These are phyloP conservation scores for Ictidomys tridecemlineatus DNA, from an alignment of 2,113 vertebrate genomes.

Conservation along the genomic window DNA sequence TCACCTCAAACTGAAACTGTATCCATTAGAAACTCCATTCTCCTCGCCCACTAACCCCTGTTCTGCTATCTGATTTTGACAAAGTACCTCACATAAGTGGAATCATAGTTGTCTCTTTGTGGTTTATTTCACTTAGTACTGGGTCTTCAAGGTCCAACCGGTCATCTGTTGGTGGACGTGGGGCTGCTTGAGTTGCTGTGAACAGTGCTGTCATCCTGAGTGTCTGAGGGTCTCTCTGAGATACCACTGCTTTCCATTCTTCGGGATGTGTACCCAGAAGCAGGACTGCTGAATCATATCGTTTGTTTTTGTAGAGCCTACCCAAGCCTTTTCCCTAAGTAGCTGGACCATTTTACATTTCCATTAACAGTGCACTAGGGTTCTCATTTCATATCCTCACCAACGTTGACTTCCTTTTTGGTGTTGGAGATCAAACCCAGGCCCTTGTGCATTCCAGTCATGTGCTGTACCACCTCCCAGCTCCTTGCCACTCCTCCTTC, in stretches of 20 bases:
- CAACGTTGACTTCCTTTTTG: neutral
- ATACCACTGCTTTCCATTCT: neutral
- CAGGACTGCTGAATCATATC: neutral
- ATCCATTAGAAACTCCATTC: no score
- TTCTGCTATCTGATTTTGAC: neutral
- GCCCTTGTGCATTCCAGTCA: neutral
- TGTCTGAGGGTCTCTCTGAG: neutral
- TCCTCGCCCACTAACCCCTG: rapidly evolving
- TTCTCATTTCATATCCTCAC: neutral
- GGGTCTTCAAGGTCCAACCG: neutral
- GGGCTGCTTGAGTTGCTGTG: neutral
- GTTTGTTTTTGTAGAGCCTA: neutral
- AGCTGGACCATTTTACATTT: neutral
- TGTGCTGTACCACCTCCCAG: neutral
- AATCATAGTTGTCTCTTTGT: neutral
- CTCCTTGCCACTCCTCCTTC: neutral
- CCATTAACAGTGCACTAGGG: neutral
- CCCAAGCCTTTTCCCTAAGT: neutral
- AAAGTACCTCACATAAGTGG: neutral
- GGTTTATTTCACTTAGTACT: neutral
- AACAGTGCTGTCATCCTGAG: neutral
- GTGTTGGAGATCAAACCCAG: neutral
- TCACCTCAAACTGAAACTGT: neutral
- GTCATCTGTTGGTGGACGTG: neutral
- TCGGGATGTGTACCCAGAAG: neutral